Evolutionary conservation across 2,113 vertebrate species (phyloP).

Genomic region (Trogon surrucura): DNA sequence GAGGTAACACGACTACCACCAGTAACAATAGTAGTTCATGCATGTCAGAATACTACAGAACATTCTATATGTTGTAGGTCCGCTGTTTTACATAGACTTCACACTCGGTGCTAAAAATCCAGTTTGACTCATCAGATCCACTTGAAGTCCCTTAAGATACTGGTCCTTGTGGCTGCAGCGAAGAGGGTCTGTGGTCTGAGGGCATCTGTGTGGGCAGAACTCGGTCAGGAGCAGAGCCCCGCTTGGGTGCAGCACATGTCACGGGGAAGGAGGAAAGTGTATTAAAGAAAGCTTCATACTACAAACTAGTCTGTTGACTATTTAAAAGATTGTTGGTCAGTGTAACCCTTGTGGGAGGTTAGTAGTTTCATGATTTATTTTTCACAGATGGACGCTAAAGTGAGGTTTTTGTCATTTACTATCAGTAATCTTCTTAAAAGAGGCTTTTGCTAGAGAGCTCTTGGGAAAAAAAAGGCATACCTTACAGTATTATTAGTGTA

Average conservation of each 20-base stretch:
- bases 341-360: background rate
- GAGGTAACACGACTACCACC: background rate
- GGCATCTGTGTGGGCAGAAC: background rate
- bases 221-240: background rate
- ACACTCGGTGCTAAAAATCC: background rate
- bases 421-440: background rate
- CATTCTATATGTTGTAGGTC: background rate
- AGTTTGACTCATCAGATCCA: background rate
- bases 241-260: accelerated
- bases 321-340: background rate
- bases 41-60: background rate
- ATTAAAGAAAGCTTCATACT: background rate
- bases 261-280: background rate
- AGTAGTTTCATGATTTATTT: background rate
- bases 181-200: background rate
- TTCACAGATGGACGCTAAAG: background rate
- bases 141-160: background rate
- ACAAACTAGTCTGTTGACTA: background rate
- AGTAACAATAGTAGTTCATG: background rate
- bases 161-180: background rate
- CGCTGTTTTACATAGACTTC: background rate
- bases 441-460: background rate
- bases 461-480: background rate
- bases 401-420: background rate
- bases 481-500: background rate